Base-by-base conservation (phyloP, 2,797 vertebrate genomes). In the Muraenolepis orangiensis region DNA sequence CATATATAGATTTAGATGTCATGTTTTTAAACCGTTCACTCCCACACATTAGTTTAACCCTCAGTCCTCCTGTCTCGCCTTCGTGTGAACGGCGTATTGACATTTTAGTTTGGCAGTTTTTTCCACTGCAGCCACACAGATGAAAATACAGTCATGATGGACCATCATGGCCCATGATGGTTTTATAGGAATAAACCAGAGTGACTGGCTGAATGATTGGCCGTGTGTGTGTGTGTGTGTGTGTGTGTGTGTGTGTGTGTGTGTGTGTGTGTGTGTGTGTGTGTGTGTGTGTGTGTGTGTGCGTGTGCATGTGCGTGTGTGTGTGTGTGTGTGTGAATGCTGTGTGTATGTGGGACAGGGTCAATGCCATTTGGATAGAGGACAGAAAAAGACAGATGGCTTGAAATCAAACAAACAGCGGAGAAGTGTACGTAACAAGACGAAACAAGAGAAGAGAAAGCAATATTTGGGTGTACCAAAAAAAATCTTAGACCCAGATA, bases 401-500 rank as follows among this genome's bases (percentile, higher is more conserved):
- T 1, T n/a, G n/a, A 57, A 57, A 5, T 57, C 11, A 12, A 38
- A 38, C 36, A 38, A 38, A 38, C 6, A 12, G n/a, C 20, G 51
- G 10, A n/a, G 6, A n/a, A 57, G 51, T 23, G n/a, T 57, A 11
- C 23, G n/a, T 57, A 23, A 8, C 6, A 57, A 23, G 10, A 57
- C 6, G 61, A 42, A 18, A 70, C 23, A 29, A 40, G 38, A 78
- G 67, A 64, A 5, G 38, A 72, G 38, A 73, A 72, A 12, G 69
- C n/a, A n/a, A n/a, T n/a, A n/a, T n/a, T n/a, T n/a, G n/a, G n/a
- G n/a, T n/a, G n/a, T n/a, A n/a, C n/a, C n/a, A n/a, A n/a, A n/a
- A n/a, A n/a, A n/a, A n/a, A n/a, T n/a, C n/a, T n/a, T n/a, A n/a
- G n/a, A n/a, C n/a, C n/a, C n/a, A n/a, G n/a, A n/a, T n/a, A n/a